Percentiles rank a stretch among this genome's conserved stretches.
phyloP scores from a whole-genome alignment of 2,888 invertebrate genomes.

The Arrhopalites spinosus region DNA sequence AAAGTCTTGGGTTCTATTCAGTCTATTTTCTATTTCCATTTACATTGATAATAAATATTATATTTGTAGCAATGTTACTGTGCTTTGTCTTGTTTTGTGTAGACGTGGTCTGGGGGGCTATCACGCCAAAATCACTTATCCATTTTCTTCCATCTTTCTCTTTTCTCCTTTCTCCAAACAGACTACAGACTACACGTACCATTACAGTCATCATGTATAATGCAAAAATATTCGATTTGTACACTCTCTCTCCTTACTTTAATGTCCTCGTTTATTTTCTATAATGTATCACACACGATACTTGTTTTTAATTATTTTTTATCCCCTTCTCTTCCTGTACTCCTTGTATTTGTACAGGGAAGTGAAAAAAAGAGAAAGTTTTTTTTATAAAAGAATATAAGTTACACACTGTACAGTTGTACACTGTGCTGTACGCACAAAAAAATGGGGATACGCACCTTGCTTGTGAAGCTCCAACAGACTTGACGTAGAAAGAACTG shows the following conservation, averaged over 20 bases:
- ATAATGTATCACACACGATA: too few relatives aligned
- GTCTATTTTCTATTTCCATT: background rate
- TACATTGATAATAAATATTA: conserved; percentile 19
- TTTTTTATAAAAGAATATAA: too few relatives aligned
- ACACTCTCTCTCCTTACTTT: background rate
- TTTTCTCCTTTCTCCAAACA: background rate
- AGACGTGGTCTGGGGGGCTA: background rate
- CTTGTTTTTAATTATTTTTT: background rate
- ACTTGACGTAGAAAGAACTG: conserved; percentile 83
- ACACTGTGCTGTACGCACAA: background rate
- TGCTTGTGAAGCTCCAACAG: conserved; percentile 83
- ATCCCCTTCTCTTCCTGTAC: too few relatives aligned
- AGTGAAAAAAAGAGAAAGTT: background rate
- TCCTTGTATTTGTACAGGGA: background rate
- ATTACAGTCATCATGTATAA: too few relatives aligned
- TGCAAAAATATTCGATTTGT: too few relatives aligned
- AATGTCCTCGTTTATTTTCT: background rate
- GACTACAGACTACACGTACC: background rate
- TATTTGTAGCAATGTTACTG: background rate
- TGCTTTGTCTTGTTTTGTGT: background rate
- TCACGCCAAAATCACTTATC: background rate
- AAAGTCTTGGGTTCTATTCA: too few relatives aligned
- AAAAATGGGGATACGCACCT: conserved; percentile 66
- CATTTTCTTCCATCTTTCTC: background rate
- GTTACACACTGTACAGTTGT: too few relatives aligned